Evolutionary conservation across 1,140 invertebrate genomes (phyloP).

Genomic region (Colletes gigas): DNA sequence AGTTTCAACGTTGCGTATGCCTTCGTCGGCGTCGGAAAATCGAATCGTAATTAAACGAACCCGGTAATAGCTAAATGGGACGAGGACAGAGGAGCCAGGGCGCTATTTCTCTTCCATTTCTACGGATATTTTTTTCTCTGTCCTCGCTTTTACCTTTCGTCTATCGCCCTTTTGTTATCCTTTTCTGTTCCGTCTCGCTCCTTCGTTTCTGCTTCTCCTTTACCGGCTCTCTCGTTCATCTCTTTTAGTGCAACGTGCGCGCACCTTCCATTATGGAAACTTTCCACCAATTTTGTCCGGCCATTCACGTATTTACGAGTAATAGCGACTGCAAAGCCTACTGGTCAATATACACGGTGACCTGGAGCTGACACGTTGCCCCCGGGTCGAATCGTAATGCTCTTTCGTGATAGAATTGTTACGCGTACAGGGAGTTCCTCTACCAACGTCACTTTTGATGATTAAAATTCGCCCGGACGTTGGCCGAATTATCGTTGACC

Average conservation of each 20-base stretch:
- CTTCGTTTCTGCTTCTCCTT: background rate
- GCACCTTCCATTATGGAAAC: slow-evolving; percentile 56
- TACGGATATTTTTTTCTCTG: background rate
- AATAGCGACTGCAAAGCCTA: slow-evolving; percentile 28
- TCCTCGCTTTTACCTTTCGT: background rate
- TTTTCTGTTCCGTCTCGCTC: background rate
- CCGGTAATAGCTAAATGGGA: slow-evolving; percentile 25
- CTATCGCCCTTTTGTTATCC: no score
- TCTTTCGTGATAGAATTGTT: background rate
- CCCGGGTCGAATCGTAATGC: background rate
- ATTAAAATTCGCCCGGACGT: no score
- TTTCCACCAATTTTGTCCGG: slow-evolving; percentile 55
- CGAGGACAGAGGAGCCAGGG: slow-evolving; percentile 1
- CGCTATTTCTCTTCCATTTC: background rate
- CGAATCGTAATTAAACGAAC: slow-evolving; percentile 61
- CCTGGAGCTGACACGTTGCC: slow-evolving; percentile 4
- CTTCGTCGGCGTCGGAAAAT: slow-evolving; percentile 8
- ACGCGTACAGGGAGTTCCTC: background rate
- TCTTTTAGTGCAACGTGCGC: background rate
- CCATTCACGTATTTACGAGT: slow-evolving; percentile 26
- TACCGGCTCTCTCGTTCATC: background rate
- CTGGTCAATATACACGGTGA: slow-evolving; percentile 4
- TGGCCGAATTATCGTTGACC: no score
- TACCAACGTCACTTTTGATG: no score
- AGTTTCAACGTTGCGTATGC: slow-evolving; percentile 23